Base-by-base conservation (phyloP, 1,140 invertebrate genomes). In the Ceratoteleas bidentatus region DNA sequence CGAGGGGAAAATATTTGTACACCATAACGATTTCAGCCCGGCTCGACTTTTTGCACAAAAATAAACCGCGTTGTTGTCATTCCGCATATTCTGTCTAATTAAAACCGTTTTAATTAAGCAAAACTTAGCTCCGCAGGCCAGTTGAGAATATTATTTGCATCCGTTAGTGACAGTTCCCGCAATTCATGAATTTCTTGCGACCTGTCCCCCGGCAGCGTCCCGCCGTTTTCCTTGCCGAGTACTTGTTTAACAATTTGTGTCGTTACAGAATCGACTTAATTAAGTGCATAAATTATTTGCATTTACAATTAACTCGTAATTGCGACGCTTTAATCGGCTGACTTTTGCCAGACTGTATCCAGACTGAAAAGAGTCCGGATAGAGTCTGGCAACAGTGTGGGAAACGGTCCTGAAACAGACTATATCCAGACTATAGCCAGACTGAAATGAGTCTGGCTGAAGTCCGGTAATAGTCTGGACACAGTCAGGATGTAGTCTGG, bases 131-230 rank as follows among this genome's bases (percentile, higher is more conserved):
- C 43, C 53, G 34, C 61, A 56, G 74, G 53, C 69, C 60, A 69
- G 70, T 74, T 69, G 68, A 77, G 80, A 76, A 77, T 82, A 76
- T 76, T 81, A 81, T 81, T 81, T 75, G 73, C 73, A 76, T 75
- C 74, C 80, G 73, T 82, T 76, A 69, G 74, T 75, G 74, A 73
- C 74, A 77, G 60, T 82, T 77, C 57, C 58, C 68, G 53, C 73
- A 68, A 77, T 77, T 82, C 68, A 73, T 73, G 73, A 72, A 81
- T 81, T 72, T 76, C 79, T 76, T 66, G 66, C 47, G 24, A 65
- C 68, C 38, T 43, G 38, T 40, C 57, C 40, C 61, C 40, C 43
- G 5, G 40, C 9, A 6, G 16, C 32, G 33, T 2, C 15, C 7
- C 57, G 40, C n/a, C 50, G 34, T 50, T 65, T 49, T 54, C 53